Percentiles rank a stretch among this genome's conserved stretches.
These are phyloP conservation scores for Trileptium ribeirensis DNA, from an alignment of 2,888 invertebrate genomes.

Conservation along the genomic window DNA sequence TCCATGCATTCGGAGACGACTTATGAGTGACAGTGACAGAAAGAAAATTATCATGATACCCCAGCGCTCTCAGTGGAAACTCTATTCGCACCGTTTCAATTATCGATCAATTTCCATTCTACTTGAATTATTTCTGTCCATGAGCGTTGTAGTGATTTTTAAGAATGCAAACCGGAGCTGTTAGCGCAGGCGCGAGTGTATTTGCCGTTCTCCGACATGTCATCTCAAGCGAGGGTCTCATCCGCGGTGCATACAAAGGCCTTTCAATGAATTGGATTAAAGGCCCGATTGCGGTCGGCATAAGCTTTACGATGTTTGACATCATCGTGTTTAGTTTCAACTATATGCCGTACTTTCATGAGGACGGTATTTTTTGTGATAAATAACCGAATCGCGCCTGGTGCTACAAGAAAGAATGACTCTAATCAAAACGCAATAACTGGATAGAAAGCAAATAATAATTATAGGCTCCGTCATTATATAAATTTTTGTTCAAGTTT, in stretches of 20 bases:
- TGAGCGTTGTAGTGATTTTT: not conserved
- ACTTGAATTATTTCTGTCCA: not conserved
- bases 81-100: not conserved
- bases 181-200: conserved; percentile 34
- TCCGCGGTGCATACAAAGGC: conserved; percentile 88
- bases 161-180: conserved; percentile 47
- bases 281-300: conserved; percentile 67
- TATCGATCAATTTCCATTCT: not conserved
- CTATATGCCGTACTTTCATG: conserved; percentile 16
- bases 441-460: too few relatives aligned
- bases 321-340: conserved; percentile 59
- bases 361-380: conserved; percentile 4
- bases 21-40: too few relatives aligned
- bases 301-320: conserved; percentile 93
- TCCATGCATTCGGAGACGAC: too few relatives aligned
- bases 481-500: too few relatives aligned
- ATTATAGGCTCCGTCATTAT: too few relatives aligned
- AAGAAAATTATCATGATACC: too few relatives aligned
- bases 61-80: too few relatives aligned
- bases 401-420: too few relatives aligned
- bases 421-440: too few relatives aligned
- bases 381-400: too few relatives aligned
- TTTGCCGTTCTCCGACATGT: conserved; percentile 47
- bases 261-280: conserved; percentile 98
- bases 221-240: conserved; percentile 68